Base-by-base conservation (phyloP, 2,113 vertebrate species). In the Pluvianellus socialis region DNA sequence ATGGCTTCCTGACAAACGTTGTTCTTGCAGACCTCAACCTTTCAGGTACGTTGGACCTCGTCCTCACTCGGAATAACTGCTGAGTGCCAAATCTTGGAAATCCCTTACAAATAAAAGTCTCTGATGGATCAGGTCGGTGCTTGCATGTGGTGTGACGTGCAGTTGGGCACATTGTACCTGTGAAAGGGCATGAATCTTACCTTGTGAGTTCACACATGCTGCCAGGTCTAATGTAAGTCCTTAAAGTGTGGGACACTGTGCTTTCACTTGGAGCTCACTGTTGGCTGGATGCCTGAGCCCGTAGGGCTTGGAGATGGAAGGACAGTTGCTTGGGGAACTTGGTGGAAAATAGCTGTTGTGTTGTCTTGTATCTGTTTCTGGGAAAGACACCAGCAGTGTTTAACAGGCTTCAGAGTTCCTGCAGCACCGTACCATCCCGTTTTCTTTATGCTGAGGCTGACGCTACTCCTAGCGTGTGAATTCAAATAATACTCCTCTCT, bases 21-120 rank as follows among this genome's bases (percentile, higher is more conserved):
- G 99, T 99, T 79, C 98, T 99, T 28, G 98, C 98, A 44, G 99
- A 99, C 96, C 99, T 99, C 96, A 99, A 99, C 97, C 97, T 99
- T 59, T 96, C 99, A 93, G 99, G 99, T 99, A 92, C 24, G 47
- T 80, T 55, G 55, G 80, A 30, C 56, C 16, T 87, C 82, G 40
- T 32, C 16, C 3, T 58, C 61, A 42, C 38, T 35, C 26, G 67
- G 59, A 56, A 67, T 27, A 53, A 30, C 52, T 55, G 63, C 79
- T 79, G 35, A 56, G 28, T 49, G 50, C 33, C 79, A 71, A 38
- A 7, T 21, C 8, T 21, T 53, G 72, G 44, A 24, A 67, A 63
- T 44, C 14, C 42, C 83, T 45, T 55, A 14, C 12, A 32, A 13
- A 62, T 32, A 5, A 1, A 53, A 7, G 35, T 28, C 14, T 23